These are phyloP conservation scores for Ceratotherium simum DNA, from an alignment of 2,113 vertebrate species.

Conservation along the genomic window DNA sequence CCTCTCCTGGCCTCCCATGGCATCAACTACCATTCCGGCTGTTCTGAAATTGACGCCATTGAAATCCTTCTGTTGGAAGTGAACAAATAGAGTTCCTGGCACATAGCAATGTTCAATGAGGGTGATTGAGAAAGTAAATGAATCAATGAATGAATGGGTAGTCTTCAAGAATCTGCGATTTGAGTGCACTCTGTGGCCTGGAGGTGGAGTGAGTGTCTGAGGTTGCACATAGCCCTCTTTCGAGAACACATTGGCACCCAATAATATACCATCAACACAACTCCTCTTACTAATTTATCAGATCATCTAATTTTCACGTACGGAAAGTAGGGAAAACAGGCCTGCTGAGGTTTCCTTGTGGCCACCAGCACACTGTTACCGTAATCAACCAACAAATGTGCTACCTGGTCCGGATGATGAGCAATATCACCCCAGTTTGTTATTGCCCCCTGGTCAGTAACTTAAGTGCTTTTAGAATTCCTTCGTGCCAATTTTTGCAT, in stretches of 20 bases:
- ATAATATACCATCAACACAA: neutral
- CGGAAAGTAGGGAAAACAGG: neutral
- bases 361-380: neutral
- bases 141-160: neutral
- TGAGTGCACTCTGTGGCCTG: fast-evolving
- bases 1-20: neutral
- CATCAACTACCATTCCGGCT: fast-evolving
- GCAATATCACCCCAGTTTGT: neutral
- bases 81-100: neutral
- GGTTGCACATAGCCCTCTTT: neutral
- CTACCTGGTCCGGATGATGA: neutral
- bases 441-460: neutral
- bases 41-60: neutral
- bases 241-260: neutral
- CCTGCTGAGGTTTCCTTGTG: neutral
- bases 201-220: neutral
- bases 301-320: neutral
- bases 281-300: neutral
- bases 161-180: neutral
- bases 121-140: neutral
- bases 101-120: neutral
- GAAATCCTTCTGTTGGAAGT: neutral
- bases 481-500: conserved; percentile 41
- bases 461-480: neutral
- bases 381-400: neutral